Conservation (phyloP, 2,113 vertebrate genomes). For the Leiothrix lutea region DNA sequence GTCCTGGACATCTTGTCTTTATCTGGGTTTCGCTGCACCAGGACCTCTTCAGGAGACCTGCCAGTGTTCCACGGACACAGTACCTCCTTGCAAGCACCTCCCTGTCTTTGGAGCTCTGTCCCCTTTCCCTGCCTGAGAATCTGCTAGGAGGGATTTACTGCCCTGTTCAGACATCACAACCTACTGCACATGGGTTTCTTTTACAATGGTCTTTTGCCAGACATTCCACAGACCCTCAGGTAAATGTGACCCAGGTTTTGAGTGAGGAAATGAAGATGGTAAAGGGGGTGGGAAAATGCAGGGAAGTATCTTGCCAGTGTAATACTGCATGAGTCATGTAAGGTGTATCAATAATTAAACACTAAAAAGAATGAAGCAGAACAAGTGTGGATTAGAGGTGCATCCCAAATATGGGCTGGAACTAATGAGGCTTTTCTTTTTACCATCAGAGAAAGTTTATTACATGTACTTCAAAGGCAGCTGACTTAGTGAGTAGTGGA, state of each 20-base stretch:
- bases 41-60: background rate
- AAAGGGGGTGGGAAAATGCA: background rate
- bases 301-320: background rate
- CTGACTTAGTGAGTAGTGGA: conserved; percentile 10
- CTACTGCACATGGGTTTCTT: background rate
- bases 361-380: conserved; percentile 28
- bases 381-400: conserved; percentile 10
- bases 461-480: conserved; percentile 63
- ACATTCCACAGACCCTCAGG: background rate
- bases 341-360: conserved; percentile 17
- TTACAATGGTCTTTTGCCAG: background rate
- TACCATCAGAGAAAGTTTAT: conserved; percentile 52
- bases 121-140: background rate
- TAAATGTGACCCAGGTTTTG: background rate
- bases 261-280: background rate
- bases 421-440: conserved; percentile 65
- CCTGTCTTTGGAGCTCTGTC: background rate
- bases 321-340: background rate
- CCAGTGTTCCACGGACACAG: background rate
- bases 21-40: background rate
- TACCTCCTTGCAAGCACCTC: fast-evolving
- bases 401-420: conserved; percentile 14
- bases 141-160: background rate
- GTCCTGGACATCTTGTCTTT: background rate
- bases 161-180: background rate